Evolutionary conservation across 2,888 invertebrate species (phyloP), one percentile per base, ranked within the genome.

Genomic region (Rotaria socialis): DNA sequence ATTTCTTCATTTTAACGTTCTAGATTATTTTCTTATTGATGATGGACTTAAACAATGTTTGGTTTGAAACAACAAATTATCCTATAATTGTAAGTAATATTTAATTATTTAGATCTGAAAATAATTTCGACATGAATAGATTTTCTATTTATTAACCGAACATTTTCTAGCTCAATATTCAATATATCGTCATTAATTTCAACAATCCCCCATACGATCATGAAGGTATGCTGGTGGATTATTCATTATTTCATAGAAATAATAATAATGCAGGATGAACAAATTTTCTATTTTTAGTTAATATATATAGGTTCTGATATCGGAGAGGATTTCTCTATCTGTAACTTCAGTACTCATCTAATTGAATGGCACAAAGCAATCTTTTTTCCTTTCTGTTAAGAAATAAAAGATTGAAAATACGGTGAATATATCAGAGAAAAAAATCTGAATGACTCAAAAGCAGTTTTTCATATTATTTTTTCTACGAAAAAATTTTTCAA

Each of bases 81-180:
- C 16, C 67, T 67, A 16, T 16, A 67, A 11, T 35, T 27, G 67
- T 67, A 67, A 67, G 67, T 67, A 67, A 19, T 16, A 11, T 67
- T 27, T 16, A 27, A 16, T 27, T 14, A 14, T 35, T 67, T 27
- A 19, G 3, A 27, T 67, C 10, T 67, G 16, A 16, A 35, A 11
- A 67, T 11, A 14, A 67, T 67, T 35, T 67, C 5, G 35, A 67
- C 11, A 67, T 35, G 16, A 27, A 35, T 35, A 22, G 22, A 50
- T 50, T 56, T 22, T 5, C 19, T 27, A 35, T 67, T 35, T 67
- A 16, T 67, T 67, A 67, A 14, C 27, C 67, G 16, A 67, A 27
- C 67, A 67, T 67, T 35, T 67, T 67, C 67, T 67, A 67, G 67
- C 67, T 67, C 67, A 67, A 67, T 67, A 67, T 6, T 67, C 67